Evolutionary conservation across 2,113 vertebrate species (phyloP).

Genomic region (Verasper variegatus): DNA sequence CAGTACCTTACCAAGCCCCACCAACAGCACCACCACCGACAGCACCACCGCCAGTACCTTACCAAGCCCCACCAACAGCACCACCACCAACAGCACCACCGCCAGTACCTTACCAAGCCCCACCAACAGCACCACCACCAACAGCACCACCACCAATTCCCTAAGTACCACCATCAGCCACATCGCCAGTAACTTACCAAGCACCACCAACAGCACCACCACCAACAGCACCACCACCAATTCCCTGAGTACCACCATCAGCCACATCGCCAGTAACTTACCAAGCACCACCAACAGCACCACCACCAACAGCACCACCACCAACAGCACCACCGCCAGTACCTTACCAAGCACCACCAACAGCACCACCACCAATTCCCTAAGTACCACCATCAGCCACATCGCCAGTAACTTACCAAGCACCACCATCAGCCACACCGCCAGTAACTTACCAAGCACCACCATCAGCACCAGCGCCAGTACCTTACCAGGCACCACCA

Average conservation of each 20-base stretch:
- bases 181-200: no score
- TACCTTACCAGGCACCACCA: neutral
- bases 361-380: rapidly evolving
- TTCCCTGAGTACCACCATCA: neutral
- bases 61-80: no score
- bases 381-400: neutral
- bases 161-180: no score
- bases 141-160: rapidly evolving
- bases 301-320: neutral
- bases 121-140: neutral
- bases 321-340: neutral
- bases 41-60: no score
- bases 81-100: no score
- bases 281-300: neutral
- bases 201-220: no score
- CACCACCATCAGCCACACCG: neutral
- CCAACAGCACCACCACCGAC: no score
- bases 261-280: neutral
- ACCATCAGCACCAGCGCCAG: rapidly evolving
- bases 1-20: neutral
- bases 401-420: neutral
- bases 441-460: rapidly evolving
- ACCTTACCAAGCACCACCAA: rapidly evolving
- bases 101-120: no score
- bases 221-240: rapidly evolving